These are phyloP conservation scores for Antitype chi DNA, from an alignment of 2,888 invertebrate genomes.

Conservation along the genomic window DNA sequence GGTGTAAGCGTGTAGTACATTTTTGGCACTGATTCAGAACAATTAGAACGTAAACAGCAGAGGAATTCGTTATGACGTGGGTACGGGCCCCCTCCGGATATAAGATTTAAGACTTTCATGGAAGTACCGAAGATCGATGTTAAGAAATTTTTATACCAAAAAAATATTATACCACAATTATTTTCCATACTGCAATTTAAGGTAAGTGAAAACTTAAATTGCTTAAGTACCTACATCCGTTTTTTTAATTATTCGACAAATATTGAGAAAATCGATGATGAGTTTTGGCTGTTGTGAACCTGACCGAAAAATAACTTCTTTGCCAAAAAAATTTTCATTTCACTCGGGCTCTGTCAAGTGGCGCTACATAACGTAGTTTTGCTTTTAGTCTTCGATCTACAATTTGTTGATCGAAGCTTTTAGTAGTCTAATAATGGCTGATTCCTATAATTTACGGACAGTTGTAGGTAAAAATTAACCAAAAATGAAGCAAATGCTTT, in stretches of 20 bases:
- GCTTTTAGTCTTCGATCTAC: too few relatives aligned
- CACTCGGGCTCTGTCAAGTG: neutral
- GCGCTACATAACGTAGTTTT: neutral
- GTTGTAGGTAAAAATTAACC: too few relatives aligned
- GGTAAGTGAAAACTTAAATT: neutral
- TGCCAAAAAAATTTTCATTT: neutral
- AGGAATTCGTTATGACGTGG: constrained; percentile 51
- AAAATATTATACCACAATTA: neutral
- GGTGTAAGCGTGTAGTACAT: constrained; percentile 37
- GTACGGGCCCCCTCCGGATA: constrained; percentile 29
- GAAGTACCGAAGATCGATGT: neutral
- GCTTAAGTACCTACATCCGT: too few relatives aligned
- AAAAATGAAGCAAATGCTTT: too few relatives aligned
- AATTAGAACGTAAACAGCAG: constrained; percentile 51
- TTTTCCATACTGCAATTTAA: neutral
- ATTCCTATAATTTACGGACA: too few relatives aligned
- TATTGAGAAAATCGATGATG: too few relatives aligned
- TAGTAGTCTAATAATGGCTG: too few relatives aligned
- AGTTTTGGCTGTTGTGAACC: neutral
- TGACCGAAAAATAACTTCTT: neutral
- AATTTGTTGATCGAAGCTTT: too few relatives aligned
- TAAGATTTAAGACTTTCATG: constrained; percentile 25
- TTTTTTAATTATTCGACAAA: neutral
- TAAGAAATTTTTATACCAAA: too few relatives aligned
- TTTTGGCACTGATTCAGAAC: constrained; percentile 57